Evolutionary conservation across 2,113 vertebrate species (phyloP), one percentile per base, ranked within the genome.

Genomic region (Phycodurus eques): DNA sequence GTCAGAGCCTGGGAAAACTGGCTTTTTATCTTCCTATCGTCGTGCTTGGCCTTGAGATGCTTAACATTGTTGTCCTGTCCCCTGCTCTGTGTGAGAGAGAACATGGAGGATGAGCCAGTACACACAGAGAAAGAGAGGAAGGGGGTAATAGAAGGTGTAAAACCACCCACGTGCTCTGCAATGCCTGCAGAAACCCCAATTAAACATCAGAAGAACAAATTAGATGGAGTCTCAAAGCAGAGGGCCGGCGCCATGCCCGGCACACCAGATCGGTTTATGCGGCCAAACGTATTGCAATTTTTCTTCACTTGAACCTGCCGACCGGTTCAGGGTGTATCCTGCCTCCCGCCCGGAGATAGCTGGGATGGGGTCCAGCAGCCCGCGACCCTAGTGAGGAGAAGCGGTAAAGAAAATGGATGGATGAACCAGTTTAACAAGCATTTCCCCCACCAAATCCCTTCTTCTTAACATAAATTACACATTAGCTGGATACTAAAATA

Each of bases 41-140:
- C 71, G 76, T 71, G 82, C 69, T 77, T 87, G 92, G 74, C 93
- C 93, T 93, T 93, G 92, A 87, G 89, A 93, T 93, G 83, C 70
- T 89, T 89, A 75, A 91, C 89, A 92, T 83, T 91, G 92, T 92
- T 92, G 81, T 85, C 82, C 79, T 85, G 80, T 88, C 75, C 83
- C 43, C 67, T 81, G 75, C 60, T 72, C 77, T 83, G 86, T 84
- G 89, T 90, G 90, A 90, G 85, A 87, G 57, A 86, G 73, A 56
- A 75, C 56, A 71, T 80, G 73, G 19, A 75, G 79, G 73, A 67
- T 70, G 71, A 77, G 59, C 67, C 61, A 47, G 61, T 2, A 20
- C 33, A 75, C 69, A 73, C 35, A 60, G 20, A 63, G 44, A 51
- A 43, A 13, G 65, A 67, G 8, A 71, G 19, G 56, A 59, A 70